A percentile compares a stretch with the other conserved stretches of the same genome.
phyloP scores from a whole-genome alignment of 2,888 invertebrate genomes.

The Dromius quadrimaculatus region DNA sequence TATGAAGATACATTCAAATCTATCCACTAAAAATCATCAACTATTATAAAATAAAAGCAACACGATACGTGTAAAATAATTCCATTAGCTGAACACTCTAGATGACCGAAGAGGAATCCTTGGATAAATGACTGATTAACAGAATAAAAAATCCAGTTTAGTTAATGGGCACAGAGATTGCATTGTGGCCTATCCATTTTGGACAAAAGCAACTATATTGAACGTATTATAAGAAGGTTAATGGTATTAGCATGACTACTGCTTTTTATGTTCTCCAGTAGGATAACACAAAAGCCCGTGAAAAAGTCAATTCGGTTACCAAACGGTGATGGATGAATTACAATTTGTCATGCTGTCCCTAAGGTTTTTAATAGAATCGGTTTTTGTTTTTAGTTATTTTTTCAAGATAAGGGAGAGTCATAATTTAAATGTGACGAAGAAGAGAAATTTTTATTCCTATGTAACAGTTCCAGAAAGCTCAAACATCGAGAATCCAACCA shows the following conservation, averaged over 20 bases:
- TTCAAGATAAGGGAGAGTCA: neutral
- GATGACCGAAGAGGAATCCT: neutral
- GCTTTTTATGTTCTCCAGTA: conserved; percentile 54
- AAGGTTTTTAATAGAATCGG: neutral
- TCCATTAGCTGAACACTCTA: too few relatives aligned
- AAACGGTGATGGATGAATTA: conserved; percentile 21
- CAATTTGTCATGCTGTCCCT: conserved; percentile 18
- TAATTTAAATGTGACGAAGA: conserved; percentile 43
- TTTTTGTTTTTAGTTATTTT: conserved; percentile 26
- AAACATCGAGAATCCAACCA: too few relatives aligned
- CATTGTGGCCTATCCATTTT: conserved; percentile 11
- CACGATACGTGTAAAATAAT: too few relatives aligned
- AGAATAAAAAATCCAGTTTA: neutral
- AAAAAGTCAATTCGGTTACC: conserved; percentile 54
- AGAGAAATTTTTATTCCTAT: too few relatives aligned
- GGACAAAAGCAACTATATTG: conserved; percentile 30
- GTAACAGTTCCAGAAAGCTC: too few relatives aligned
- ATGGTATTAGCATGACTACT: conserved; percentile 58
- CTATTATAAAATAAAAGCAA: too few relatives aligned
- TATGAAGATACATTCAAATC: too few relatives aligned
- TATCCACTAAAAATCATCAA: too few relatives aligned
- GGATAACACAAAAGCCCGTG: conserved; percentile 57
- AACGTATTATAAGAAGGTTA: conserved; percentile 52
- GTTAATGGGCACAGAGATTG: conserved; percentile 4
- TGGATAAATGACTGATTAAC: conserved; percentile 4